Conservation (phyloP, 2,888 invertebrate genomes). For the Athalia cordata region DNA sequence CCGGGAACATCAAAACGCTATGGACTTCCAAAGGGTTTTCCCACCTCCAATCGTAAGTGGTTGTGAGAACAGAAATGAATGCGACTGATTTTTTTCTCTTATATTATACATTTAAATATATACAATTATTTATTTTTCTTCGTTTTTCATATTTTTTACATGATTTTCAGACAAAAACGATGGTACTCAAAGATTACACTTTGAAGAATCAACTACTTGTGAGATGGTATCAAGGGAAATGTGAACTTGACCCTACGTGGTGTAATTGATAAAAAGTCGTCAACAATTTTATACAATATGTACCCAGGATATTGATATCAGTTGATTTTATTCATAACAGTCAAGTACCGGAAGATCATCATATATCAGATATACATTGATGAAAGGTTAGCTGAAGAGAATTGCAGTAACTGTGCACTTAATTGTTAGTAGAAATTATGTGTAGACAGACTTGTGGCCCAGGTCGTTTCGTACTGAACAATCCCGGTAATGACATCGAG, state of each 20-base stretch:
- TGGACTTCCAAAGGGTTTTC: slow-evolving; percentile 87
- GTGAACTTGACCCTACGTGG: slow-evolving; percentile 86
- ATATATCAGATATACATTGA: not conserved
- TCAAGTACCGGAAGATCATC: not conserved
- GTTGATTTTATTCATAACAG: not conserved
- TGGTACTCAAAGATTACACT: slow-evolving; percentile 77
- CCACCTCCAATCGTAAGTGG: slow-evolving; percentile 81
- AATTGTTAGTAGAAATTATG: not conserved
- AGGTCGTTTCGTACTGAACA: too few relatives aligned
- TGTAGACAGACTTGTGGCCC: too few relatives aligned
- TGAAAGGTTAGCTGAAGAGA: not conserved
- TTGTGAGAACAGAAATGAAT: slow-evolving; percentile 37
- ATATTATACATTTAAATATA: slow-evolving; percentile 33
- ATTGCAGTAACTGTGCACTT: not conserved
- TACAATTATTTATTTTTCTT: slow-evolving; percentile 49
- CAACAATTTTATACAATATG: not conserved
- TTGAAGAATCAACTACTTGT: slow-evolving; percentile 84
- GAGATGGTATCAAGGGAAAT: slow-evolving; percentile 94
- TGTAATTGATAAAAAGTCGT: slow-evolving; percentile 74
- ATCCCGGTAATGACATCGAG: too few relatives aligned
- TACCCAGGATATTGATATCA: not conserved
- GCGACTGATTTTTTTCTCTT: slow-evolving; percentile 3
- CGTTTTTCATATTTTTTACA: slow-evolving; percentile 49
- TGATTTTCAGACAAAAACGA: slow-evolving; percentile 65
- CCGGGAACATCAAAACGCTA: slow-evolving; percentile 86